Evolutionary conservation across 2,113 vertebrate genomes (phyloP).

Genomic region (Crotalus viridis): DNA sequence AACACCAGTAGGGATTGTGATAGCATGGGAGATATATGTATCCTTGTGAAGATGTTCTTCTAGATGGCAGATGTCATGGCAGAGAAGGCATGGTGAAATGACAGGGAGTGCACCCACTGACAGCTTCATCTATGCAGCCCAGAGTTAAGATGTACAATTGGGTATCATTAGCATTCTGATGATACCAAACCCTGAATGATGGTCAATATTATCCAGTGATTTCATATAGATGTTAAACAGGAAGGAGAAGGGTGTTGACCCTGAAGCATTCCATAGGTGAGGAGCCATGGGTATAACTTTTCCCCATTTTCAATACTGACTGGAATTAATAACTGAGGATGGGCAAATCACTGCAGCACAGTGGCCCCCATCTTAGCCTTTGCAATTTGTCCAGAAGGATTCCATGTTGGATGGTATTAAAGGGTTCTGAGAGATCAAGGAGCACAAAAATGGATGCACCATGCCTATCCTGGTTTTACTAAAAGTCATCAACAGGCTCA

Average conservation of each 20-base stretch:
- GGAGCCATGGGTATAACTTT: background rate
- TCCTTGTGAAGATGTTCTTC: background rate
- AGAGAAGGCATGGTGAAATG: background rate
- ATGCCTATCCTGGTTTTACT: background rate
- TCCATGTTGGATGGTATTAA: background rate
- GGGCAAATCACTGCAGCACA: background rate
- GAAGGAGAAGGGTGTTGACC: background rate
- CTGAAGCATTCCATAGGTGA: background rate
- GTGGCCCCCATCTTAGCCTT: background rate
- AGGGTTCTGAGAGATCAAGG: background rate
- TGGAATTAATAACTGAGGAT: background rate
- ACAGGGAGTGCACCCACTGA: background rate
- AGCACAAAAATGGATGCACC: background rate
- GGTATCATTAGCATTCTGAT: background rate
- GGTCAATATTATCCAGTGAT: background rate
- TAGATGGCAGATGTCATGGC: background rate
- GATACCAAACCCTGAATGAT: background rate
- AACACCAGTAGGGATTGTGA: background rate
- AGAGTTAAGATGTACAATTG: background rate
- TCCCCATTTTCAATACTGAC: background rate
- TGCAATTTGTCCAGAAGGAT: background rate
- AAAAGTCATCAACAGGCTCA: background rate
- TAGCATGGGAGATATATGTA: background rate
- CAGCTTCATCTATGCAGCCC: background rate
- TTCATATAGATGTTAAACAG: background rate